These are phyloP conservation scores for Tadarida brasiliensis DNA, from an alignment of 2,797 vertebrate genomes.

Conservation along the genomic window DNA sequence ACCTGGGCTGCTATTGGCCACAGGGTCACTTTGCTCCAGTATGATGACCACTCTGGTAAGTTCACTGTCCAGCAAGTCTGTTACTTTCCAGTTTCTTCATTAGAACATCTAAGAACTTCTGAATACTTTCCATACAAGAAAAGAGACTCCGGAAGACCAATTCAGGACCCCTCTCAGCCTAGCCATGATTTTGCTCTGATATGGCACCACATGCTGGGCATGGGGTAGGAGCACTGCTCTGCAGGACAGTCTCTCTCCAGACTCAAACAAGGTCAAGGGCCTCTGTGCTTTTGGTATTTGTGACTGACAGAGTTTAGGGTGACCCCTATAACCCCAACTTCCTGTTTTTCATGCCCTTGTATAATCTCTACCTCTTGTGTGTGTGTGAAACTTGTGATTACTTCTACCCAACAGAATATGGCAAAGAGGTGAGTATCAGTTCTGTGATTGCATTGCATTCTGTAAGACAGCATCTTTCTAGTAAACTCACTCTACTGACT, in stretches of 20 bases:
- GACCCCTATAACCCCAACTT: background rate
- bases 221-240: background rate
- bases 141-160: background rate
- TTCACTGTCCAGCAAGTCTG: background rate
- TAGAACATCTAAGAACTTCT: background rate
- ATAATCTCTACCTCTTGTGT: background rate
- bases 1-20: background rate
- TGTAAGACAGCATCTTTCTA: background rate
- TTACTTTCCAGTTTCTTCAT: conserved; percentile 49
- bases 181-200: background rate
- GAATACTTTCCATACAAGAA: background rate
- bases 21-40: background rate
- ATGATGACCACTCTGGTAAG: background rate
- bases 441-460: background rate
- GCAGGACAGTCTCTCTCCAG: background rate
- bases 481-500: background rate
- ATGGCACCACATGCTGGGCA: background rate
- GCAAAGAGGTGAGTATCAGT: background rate
- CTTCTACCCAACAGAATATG: background rate
- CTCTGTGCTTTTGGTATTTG: conserved; percentile 42
- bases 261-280: background rate
- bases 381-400: background rate
- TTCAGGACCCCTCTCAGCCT: background rate
- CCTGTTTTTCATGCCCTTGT: background rate
- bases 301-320: background rate